Evolutionary conservation across 2,888 invertebrate species (phyloP), one percentile per base, ranked within the genome.

Genomic region (Spilosoma lubricipeda): DNA sequence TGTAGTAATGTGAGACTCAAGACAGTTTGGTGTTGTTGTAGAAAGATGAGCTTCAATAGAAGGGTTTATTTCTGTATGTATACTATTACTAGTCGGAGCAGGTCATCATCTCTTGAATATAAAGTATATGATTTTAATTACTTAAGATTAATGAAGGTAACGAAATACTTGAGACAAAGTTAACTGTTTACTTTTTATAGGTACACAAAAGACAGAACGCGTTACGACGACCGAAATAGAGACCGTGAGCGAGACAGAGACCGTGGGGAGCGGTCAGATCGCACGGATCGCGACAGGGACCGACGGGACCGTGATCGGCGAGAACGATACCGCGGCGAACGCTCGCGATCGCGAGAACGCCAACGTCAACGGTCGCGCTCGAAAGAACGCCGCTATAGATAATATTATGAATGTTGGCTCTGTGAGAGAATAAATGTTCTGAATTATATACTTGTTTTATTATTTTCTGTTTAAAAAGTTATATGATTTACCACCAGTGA

Each of bases 311-410:
- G 89, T 23, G 82, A 80, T 11, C 77, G 81, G 0, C 82, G 85
- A 27, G 87, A 87, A 27, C 85, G 86, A 36, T 80, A 90, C 76
- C 89, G 91, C 42, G 89, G 91, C 5, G 89, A 91, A 67, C 85
- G 91, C 59, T 89, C 90, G n/a, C 88, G 90, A 18, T 86, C 90
- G 65, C 89, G 92, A 52, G 92, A 93, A 70, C 88, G 90, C 13
- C 89, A 85, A 39, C 90, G 93, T 2, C 89, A 91, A 66, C 84
- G 93, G 56, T 93, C 93, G 67, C 91, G 94, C 63, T 94, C 94
- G 2, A 90, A 89, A 80, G 95, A 95, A 72, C 94, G 95, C 71
- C 94, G 94, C 82, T 86, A 91, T 81, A 95, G 93, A 95, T 95
- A 94, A 91, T 93, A 86, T 20, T 73, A 79, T 65, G 74, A 79